These are phyloP conservation scores for Rhaphigaster nebulosa DNA, from an alignment of 2,888 invertebrate species.

Conservation along the genomic window DNA sequence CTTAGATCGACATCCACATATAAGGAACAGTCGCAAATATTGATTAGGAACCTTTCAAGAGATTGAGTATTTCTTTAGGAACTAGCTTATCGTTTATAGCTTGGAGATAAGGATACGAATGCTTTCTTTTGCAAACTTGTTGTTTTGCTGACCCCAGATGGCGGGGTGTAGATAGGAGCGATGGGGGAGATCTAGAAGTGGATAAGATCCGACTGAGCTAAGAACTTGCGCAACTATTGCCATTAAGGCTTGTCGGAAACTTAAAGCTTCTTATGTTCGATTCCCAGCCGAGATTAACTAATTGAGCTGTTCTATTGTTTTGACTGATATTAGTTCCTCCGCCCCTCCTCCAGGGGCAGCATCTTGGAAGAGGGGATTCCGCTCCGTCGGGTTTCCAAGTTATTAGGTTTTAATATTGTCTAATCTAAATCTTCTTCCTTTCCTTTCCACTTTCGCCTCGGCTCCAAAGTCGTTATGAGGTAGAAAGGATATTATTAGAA, in stretches of 20 bases:
- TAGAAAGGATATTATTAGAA: neutral
- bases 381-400: neutral
- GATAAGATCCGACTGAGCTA: neutral
- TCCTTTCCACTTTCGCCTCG: neutral
- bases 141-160: constrained; percentile 20
- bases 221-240: neutral
- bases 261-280: neutral
- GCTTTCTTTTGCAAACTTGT: neutral
- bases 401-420: constrained; percentile 28
- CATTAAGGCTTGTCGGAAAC: neutral
- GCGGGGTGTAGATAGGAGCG: neutral
- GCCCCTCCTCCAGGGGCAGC: neutral
- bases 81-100: neutral
- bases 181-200: neutral
- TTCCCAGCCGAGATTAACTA: neutral
- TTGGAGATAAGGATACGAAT: neutral
- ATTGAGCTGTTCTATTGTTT: constrained; percentile 6
- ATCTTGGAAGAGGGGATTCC: neutral
- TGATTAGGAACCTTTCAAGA: neutral
- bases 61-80: neutral
- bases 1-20: too few relatives aligned
- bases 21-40: neutral
- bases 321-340: constrained; percentile 26
- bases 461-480: neutral
- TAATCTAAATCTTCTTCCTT: neutral